A percentile compares a stretch with the other conserved stretches of the same genome.
phyloP scores from a whole-genome alignment of 2,888 invertebrate genomes.

The Platyscelio sp. region DNA sequence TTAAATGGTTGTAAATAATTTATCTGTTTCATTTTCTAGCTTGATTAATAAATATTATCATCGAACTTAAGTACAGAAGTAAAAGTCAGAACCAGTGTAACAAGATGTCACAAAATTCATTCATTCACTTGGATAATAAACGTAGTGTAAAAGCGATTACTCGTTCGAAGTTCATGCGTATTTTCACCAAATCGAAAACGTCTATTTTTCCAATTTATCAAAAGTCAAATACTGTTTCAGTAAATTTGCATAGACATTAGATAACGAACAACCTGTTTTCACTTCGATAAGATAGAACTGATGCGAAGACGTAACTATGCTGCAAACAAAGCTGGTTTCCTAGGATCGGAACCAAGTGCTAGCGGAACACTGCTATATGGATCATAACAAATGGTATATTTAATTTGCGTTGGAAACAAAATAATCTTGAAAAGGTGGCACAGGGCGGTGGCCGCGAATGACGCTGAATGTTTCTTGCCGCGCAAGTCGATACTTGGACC shows the following conservation, averaged over 20 bases:
- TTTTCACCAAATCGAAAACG: no score
- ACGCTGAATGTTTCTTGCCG: constrained; percentile 40
- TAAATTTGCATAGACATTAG: background rate
- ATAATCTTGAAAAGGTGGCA: constrained; percentile 23
- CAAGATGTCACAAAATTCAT: no score
- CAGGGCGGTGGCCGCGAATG: constrained; percentile 54
- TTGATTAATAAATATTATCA: background rate
- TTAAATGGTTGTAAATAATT: constrained; percentile 11
- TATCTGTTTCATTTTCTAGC: constrained; percentile 3
- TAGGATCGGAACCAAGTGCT: background rate
- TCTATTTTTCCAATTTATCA: no score
- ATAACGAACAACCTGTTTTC: no score
- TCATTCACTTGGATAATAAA: no score
- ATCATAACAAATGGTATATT: constrained; percentile 6
- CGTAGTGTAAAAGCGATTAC: no score
- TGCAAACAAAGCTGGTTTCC: background rate
- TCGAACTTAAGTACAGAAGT: background rate
- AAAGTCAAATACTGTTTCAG: no score
- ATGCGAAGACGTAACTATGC: background rate
- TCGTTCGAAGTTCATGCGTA: no score
- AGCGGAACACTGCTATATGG: background rate
- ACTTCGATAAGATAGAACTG: no score
- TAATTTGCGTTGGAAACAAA: background rate
- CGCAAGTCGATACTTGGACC: constrained; percentile 52
- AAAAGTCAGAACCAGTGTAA: no score